Base-by-base conservation (phyloP, 2,113 vertebrate species). In the Cephalopterus ornatus region DNA sequence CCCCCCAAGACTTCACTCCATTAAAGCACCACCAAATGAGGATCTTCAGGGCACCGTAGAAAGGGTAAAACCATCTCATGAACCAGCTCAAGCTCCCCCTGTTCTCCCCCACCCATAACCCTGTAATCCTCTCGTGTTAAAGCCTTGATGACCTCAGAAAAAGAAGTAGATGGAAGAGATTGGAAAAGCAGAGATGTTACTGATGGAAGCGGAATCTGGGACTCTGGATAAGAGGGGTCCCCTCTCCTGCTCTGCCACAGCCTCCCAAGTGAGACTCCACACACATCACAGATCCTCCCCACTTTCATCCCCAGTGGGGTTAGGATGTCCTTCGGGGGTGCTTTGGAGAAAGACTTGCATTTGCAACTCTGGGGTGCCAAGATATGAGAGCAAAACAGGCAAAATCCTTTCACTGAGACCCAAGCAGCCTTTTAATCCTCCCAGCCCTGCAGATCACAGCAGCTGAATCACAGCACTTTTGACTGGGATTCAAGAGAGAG, bases 361-460 rank as follows among this genome's bases (percentile, higher is more conserved):
- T 80, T 76, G 46, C 59, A 75, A 76, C 42, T 7, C 46, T 46
- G 37, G 12, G 20, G 14, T 35, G 72, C 91, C 88, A 83, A 81
- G 42, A 88, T 63, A 62, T 0, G 23, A 63, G 55, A 93, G 49
- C 49, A 92, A 85, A 93, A 88, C 44, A 72, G 71, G 11, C 33
- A 49, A 92, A 96, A 92, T 80, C 86, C 82, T 88, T 95, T 68
- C 74, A 73, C 41, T 2, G 1, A 88, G 85, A 23, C 82, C 76
- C 94, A 90, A 76, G 53, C 44, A 76, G 72, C 85, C 62, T 88
- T 89, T 95, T 88, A 92, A 95, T 96, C 91, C 85, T 83, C 37
- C 59, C 53, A 78, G 62, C 35, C 32, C 55, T 89, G 77, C 78
- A 94, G 62, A 85, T 88, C 81, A 76, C 93, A 96, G 95, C 88